Conservation (phyloP, 2,113 vertebrate genomes). For the Chamaetylas fuelleborni region DNA sequence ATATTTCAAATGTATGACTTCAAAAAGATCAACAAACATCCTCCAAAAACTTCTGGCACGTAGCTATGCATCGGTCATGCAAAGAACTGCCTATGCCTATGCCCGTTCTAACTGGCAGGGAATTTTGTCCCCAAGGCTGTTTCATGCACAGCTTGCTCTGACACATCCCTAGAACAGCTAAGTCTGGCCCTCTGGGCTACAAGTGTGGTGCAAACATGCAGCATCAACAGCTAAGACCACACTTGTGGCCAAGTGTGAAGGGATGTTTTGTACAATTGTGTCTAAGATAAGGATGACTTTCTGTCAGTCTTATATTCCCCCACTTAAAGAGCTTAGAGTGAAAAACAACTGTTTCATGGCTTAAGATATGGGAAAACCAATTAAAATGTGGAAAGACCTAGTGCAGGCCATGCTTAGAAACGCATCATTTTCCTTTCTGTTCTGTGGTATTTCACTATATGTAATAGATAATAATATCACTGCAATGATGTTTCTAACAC, state of each 20-base stretch:
- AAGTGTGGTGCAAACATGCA: accelerated
- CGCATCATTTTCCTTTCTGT: neutral
- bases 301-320: neutral
- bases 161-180: neutral
- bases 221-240: neutral
- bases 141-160: neutral
- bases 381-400: neutral
- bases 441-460: neutral
- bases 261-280: neutral
- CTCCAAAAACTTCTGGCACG: neutral
- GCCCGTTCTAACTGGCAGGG: neutral
- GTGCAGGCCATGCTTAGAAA: no score
- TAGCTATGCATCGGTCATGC: neutral
- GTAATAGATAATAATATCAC: neutral
- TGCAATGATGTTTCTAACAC: neutral
- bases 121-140: neutral
- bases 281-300: neutral
- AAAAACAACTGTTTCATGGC: neutral
- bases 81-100: neutral
- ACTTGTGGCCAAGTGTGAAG: accelerated
- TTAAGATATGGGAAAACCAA: neutral
- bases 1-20: neutral
- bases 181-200: neutral
- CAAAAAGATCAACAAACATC: neutral
- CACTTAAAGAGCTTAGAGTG: neutral